phyloP scores from a whole-genome alignment of 2,113 vertebrate species.

The Stercorarius parasiticus region DNA sequence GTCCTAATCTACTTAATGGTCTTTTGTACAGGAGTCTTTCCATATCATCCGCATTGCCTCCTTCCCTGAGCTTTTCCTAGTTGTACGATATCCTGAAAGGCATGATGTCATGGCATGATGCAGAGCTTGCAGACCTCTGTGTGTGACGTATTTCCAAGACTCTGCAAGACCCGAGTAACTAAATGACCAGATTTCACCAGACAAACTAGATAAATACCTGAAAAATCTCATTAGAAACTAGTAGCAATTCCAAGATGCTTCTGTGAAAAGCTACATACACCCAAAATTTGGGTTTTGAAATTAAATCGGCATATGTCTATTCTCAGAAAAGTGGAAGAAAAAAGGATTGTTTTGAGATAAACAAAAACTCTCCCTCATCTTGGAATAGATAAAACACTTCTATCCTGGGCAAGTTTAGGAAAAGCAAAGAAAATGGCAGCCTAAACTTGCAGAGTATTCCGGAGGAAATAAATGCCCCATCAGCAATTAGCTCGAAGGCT shows the following conservation, averaged over 20 bases:
- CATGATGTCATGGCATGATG: not conserved
- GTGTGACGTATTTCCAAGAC: not conserved
- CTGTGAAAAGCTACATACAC: not conserved
- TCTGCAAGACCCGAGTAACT: not conserved
- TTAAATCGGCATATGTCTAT: not conserved
- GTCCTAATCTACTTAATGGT: not conserved
- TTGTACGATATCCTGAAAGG: not conserved
- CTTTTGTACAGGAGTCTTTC: not conserved
- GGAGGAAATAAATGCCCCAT: not conserved
- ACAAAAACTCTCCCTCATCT: not conserved
- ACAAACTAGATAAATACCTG: not conserved
- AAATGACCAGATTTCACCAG: not conserved
- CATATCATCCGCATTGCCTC: fast-evolving
- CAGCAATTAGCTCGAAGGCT: not conserved
- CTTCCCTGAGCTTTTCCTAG: not conserved
- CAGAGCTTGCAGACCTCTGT: not conserved
- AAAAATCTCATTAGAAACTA: not conserved
- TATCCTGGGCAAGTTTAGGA: not conserved
- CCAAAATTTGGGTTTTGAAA: not conserved
- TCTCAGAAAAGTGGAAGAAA: not conserved
- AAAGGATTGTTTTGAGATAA: not conserved
- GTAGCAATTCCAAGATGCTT: not conserved
- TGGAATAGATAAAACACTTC: not conserved
- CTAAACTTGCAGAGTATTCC: not conserved
- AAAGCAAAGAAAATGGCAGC: not conserved